Conservation (phyloP, 1,140 invertebrate species). For the Brachionus plicatilis region DNA sequence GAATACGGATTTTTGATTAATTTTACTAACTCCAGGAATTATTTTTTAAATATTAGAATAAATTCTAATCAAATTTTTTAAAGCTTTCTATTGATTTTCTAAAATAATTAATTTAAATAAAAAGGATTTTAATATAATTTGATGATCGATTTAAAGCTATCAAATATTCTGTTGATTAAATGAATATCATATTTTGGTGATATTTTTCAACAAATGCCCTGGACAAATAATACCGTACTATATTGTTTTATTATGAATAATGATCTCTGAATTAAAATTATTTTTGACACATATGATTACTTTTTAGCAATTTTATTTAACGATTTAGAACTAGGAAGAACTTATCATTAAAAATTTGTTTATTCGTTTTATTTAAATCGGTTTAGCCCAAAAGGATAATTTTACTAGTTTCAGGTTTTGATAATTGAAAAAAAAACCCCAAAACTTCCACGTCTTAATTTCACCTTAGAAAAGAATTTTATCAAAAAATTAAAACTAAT, state of each 20-base stretch:
- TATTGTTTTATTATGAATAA: neutral
- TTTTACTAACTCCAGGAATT: neutral
- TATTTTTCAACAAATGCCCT: neutral
- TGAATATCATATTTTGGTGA: neutral
- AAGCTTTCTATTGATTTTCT: neutral
- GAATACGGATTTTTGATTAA: neutral
- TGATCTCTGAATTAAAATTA: neutral
- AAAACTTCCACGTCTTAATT: too few relatives aligned
- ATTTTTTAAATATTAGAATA: neutral
- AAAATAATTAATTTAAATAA: neutral
- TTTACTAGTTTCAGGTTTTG: neutral
- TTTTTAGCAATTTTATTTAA: neutral
- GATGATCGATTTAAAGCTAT: neutral
- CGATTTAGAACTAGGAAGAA: neutral
- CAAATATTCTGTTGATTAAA: neutral
- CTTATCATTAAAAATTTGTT: neutral
- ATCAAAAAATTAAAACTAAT: too few relatives aligned
- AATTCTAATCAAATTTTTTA: neutral
- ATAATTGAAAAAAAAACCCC: neutral
- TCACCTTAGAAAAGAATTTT: too few relatives aligned
- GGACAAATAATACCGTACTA: neutral
- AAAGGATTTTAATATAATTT: neutral
- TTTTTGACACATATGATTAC: neutral
- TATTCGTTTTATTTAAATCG: neutral
- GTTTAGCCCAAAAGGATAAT: neutral